Percentiles rank a stretch among this genome's conserved stretches.
These are phyloP conservation scores for Caenorhabditis remanei DNA, from an alignment of 1,140 invertebrate genomes.

Conservation along the genomic window DNA sequence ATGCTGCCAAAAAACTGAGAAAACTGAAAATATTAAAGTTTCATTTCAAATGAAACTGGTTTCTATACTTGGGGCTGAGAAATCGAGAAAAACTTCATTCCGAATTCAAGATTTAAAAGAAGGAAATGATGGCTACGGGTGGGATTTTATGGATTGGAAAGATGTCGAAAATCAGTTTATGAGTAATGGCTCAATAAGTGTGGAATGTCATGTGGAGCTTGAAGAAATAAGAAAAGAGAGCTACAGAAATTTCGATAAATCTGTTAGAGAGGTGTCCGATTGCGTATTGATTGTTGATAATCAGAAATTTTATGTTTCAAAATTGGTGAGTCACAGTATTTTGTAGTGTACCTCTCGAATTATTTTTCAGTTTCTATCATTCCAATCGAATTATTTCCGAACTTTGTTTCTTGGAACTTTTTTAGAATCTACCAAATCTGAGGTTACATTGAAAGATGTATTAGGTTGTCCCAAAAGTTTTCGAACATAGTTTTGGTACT, in stretches of 20 bases:
- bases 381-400: constrained; percentile 11
- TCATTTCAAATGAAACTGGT: not conserved
- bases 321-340: not conserved
- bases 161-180: constrained; percentile 16
- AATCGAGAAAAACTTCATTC: not conserved
- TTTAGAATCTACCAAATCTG: not conserved
- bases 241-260: constrained; percentile 1
- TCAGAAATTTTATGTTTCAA: not conserved
- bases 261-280: not conserved
- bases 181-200: not conserved
- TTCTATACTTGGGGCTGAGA: not conserved
- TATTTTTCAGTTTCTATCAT: constrained; percentile 13
- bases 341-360: not conserved
- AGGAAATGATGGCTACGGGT: constrained; percentile 30
- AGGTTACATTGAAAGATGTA: not conserved
- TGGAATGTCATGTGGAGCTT: constrained; percentile 2
- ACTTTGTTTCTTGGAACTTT: constrained; percentile 1
- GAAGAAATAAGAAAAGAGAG: not conserved
- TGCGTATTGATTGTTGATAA: not conserved
- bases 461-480: too few relatives aligned
- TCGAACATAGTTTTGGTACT: too few relatives aligned
- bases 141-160: constrained; percentile 37
- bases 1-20: constrained; percentile 7
- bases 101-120: not conserved
- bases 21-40: constrained; percentile 1